phyloP scores from a whole-genome alignment of 1,140 invertebrate genomes.

The Zophobas morio region DNA sequence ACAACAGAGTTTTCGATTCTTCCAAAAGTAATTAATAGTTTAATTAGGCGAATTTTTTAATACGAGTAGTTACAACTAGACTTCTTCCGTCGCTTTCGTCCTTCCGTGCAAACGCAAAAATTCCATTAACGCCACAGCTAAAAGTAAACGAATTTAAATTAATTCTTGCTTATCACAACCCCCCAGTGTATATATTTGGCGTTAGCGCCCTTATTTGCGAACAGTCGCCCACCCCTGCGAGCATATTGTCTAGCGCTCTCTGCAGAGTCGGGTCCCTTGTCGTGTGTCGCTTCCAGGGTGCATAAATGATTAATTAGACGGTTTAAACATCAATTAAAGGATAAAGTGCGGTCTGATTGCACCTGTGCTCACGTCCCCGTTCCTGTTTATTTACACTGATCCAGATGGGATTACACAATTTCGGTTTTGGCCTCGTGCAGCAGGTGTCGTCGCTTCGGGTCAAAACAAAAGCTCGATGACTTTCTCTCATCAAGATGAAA shows the following conservation, averaged over 20 bases:
- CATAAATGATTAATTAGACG: slow-evolving; percentile 52
- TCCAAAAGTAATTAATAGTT: too few relatives aligned
- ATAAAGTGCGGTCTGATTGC: slow-evolving; percentile 51
- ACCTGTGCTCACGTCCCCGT: slow-evolving; percentile 40
- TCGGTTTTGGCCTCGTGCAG: slow-evolving; percentile 8
- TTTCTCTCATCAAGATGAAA: slow-evolving; percentile 19
- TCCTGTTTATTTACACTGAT: slow-evolving; percentile 39
- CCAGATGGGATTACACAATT: slow-evolving; percentile 46
- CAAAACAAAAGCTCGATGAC: slow-evolving; percentile 12
- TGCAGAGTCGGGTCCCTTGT: slow-evolving; percentile 23
- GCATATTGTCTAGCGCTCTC: slow-evolving; percentile 44
- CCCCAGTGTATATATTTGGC: slow-evolving; percentile 51
- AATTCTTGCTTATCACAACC: slow-evolving; percentile 46
- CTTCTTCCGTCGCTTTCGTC: background rate
- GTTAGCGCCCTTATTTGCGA: slow-evolving; percentile 47
- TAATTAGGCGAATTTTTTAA: too few relatives aligned
- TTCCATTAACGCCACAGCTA: slow-evolving; percentile 24
- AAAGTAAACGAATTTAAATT: slow-evolving; percentile 48
- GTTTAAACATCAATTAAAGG: slow-evolving; percentile 51
- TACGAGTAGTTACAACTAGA: background rate
- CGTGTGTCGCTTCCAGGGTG: slow-evolving; percentile 34
- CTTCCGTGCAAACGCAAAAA: background rate
- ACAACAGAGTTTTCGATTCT: too few relatives aligned
- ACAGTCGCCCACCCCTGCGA: slow-evolving; percentile 37
- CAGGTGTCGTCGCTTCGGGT: background rate